These are phyloP conservation scores for Festucalex cinctus DNA, from an alignment of 2,113 vertebrate genomes.

Conservation along the genomic window DNA sequence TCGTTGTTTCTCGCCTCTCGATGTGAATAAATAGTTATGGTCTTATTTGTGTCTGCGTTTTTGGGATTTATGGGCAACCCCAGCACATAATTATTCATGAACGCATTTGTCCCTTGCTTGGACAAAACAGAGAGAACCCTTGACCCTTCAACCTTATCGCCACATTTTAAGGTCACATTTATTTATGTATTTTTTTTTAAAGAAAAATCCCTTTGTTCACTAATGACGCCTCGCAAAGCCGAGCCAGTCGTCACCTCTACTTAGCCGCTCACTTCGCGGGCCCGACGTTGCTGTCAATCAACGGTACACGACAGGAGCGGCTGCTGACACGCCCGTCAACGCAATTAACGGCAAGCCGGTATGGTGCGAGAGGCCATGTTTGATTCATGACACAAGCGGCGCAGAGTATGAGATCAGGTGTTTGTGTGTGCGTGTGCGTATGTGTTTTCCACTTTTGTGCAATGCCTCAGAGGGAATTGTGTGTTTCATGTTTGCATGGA, in stretches of 20 bases:
- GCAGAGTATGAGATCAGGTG: conserved; percentile 34
- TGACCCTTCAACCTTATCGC: neutral
- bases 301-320: neutral
- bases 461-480: conserved; percentile 25
- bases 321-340: neutral
- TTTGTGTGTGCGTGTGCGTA: conserved; percentile 15
- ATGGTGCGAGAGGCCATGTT: conserved; percentile 23
- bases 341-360: conserved; percentile 16
- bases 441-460: conserved; percentile 10
- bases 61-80: no score
- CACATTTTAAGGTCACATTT: neutral
- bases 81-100: no score
- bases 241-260: neutral
- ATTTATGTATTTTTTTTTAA: neutral
- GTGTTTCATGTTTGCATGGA: conserved; percentile 29
- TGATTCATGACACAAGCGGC: conserved; percentile 29
- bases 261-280: neutral
- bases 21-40: no score
- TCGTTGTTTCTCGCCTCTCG: no score
- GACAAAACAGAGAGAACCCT: no score
- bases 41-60: no score
- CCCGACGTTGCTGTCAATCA: neutral
- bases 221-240: conserved; percentile 12
- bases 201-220: neutral
- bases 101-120: no score